Conservation (phyloP, 1,140 invertebrate species). For the Acromyrmex charruanus region DNA sequence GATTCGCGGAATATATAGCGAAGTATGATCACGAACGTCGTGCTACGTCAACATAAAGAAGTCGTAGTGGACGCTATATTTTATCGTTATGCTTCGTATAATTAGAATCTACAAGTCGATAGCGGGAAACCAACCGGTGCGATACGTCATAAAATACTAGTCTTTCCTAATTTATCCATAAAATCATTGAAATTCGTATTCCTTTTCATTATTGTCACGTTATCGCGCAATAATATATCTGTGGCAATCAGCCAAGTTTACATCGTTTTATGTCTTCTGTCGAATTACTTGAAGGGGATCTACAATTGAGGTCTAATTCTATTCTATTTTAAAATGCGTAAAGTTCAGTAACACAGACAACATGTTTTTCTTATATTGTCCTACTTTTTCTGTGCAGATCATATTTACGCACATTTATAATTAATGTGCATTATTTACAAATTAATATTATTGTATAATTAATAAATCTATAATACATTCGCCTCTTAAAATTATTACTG, state of each 20-base stretch:
- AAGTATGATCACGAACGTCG: neutral
- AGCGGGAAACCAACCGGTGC: neutral
- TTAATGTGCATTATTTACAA: neutral
- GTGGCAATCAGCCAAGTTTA: neutral
- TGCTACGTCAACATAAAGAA: slow-evolving; percentile 30
- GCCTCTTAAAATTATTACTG: neutral
- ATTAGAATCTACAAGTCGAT: slow-evolving; percentile 10
- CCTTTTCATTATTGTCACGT: neutral
- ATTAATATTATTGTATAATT: slow-evolving; percentile 1
- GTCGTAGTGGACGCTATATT: slow-evolving; percentile 16
- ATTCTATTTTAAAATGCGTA: neutral
- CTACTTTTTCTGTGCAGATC: neutral
- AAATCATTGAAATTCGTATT: slow-evolving; percentile 3
- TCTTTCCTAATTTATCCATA: neutral
- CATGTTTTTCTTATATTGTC: neutral
- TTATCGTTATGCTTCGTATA: neutral
- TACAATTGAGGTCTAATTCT: neutral
- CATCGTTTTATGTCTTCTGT: neutral
- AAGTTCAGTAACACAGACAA: neutral
- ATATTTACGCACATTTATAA: neutral
- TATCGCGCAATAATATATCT: slow-evolving; percentile 26
- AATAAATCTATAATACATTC: neutral
- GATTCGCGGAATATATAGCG: slow-evolving; percentile 31
- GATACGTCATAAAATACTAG: neutral
- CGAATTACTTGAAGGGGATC: neutral